phyloP scores from a whole-genome alignment of 1,140 invertebrate species.

The Drosophila persimilis region DNA sequence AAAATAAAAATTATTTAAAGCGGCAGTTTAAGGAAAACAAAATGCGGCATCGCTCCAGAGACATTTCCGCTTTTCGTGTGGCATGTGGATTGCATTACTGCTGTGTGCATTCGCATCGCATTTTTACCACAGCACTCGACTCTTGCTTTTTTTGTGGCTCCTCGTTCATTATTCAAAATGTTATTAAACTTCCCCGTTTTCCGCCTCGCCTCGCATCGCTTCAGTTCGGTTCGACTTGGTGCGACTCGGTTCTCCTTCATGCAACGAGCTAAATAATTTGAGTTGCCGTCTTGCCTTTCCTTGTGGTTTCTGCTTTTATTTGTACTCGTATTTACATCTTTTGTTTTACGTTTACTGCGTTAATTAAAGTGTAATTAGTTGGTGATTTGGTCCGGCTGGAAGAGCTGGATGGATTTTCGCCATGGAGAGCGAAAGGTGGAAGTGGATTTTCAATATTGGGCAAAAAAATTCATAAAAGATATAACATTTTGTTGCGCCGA shows the following conservation, averaged over 20 bases:
- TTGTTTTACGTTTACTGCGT: conserved; percentile 56
- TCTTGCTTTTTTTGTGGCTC: conserved; percentile 30
- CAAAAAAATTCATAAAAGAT: conserved; percentile 4
- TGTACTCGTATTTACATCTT: conserved; percentile 47
- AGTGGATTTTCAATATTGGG: conserved; percentile 43
- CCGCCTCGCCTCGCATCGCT: conserved; percentile 10
- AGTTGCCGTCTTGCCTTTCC: conserved; percentile 21
- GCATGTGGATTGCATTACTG: conserved; percentile 55
- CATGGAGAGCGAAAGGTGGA: conserved; percentile 74
- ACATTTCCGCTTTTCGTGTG: conserved; percentile 75
- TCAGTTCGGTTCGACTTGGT: conserved; percentile 32
- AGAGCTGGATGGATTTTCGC: conserved; percentile 21
- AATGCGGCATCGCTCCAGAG: conserved; percentile 49
- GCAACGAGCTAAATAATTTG: conserved; percentile 42
- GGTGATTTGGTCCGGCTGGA: conserved; percentile 28
- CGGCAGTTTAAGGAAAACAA: conserved; percentile 58
- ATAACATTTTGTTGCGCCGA: too few species aligned
- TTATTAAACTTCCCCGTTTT: conserved; percentile 77
- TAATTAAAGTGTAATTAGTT: conserved; percentile 77
- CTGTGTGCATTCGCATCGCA: conserved; percentile 50
- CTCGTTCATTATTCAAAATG: conserved; percentile 74
- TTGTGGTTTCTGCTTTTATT: conserved; percentile 29
- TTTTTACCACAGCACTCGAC: conserved; percentile 47
- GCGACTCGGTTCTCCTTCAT: conserved; percentile 61
- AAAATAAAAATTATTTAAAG: conserved; percentile 36